Base-by-base conservation (phyloP, 2,113 vertebrate genomes). In the Syngnathus scovelli region DNA sequence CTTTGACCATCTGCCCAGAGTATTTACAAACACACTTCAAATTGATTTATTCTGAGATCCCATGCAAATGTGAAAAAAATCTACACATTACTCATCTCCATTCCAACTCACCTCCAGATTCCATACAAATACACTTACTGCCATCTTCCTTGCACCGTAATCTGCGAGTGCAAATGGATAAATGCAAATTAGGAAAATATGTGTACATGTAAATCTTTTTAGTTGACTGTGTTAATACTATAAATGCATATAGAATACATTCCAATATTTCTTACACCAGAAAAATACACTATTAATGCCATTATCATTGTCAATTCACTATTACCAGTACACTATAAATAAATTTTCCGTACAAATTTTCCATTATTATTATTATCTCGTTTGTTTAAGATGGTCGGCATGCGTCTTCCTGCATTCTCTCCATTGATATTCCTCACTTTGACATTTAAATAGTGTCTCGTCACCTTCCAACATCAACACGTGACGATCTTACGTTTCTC, bases 61-160 rank as follows among this genome's bases (percentile, higher is more conserved):
- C 6, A 70, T 44, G 64, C 52, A 55, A 37, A 39, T 13, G 8
- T 68, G 68, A 56, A 33, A 33, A 33, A 33, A 3, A 36, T 33
- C 59, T 23, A 69, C 33, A 41, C 21, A 67, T 15, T 27, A 27
- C 13, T 38, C 11, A 56, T 27, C 4, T 1, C 51, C 55, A 55
- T n/a, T 63, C 13, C 27, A 33, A 66, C 51, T 49, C 62, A 76
- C 64, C 68, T 13, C 56, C 19, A 56, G 52, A 7, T 36, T 38
- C 59, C 54, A 37, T 13, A 67, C 37, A 67, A 71, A 63, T 56
- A 62, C 9, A 68, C 49, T 59, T 56, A 61, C 70, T 10, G 64
- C 54, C 13, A 52, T 8, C 58, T 33, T 33, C 56, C 52, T 54
- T 21, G n/a, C 16, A 67, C 39, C 5, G 12, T 27, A 55, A 63